Evolutionary conservation across 2,888 invertebrate species (phyloP), one percentile per base, ranked within the genome.

Genomic region (Drosophila peninsularis): DNA sequence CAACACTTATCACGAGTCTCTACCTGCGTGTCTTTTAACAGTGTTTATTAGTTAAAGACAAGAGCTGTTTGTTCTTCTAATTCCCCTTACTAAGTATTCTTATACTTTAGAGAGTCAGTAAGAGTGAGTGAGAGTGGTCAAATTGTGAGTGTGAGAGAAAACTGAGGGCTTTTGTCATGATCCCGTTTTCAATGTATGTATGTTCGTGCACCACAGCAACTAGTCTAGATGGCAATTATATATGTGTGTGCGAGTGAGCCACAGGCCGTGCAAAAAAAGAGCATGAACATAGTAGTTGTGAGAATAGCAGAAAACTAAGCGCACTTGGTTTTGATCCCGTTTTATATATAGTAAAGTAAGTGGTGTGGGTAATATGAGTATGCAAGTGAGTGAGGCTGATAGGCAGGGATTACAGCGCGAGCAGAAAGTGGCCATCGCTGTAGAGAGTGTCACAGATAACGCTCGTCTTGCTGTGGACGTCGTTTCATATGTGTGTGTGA

Each of bases 361-460:
- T 49, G 9, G 34, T 47, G 47, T 17, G 17, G 17, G 17, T 30
- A 17, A 47, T 47, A 13, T 3, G 7, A 30, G 30, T 47, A 17
- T 30, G 30, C 9, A 21, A 50, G 34, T 21, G 49, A 50, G 21
- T 21, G 34, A 30, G 19, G 19, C 49, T 19, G 49, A 32, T 21
- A 21, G 34, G 34, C 14, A 50, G 34, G 34, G 49, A 50, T 34
- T 50, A 21, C 49, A 34, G 49, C 49, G 13, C 5, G 14, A 34
- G 21, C 34, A 21, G 49, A 13, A 50, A 50, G 49, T 49, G 49
- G 49, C 30, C 49, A 9, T 13, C n/a, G 32, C 32, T 14, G 49
- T 30, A 19, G 32, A 45, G 45, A 45, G 45, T 45, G 45, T 45
- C 27, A 17, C 27, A 45, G 45, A 45, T 45, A 45, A 17, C 5